Percentiles rank a stretch among this genome's conserved stretches.
Evolutionary conservation across 30 jellyfish, hydroid and myxozoan genomes (phyloP).

Genomic region (Chironex yamaguchii): DNA sequence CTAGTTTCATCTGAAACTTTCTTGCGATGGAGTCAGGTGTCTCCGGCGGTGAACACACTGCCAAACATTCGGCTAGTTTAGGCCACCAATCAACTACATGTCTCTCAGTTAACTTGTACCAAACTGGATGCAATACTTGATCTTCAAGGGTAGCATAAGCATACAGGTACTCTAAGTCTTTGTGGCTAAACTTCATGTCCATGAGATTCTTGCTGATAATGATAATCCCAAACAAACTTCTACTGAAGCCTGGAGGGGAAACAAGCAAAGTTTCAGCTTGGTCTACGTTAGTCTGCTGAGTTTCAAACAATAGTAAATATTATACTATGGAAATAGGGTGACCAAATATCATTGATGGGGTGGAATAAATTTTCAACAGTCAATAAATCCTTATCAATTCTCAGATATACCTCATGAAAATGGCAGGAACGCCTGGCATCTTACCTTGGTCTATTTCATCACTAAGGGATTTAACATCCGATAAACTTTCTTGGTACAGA

Average conservation of each 20-base stretch:
- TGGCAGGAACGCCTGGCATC: no score
- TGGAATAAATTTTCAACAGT: not conserved
- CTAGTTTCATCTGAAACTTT: slow-evolving; percentile 66
- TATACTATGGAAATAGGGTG: no score
- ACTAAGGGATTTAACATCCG: slow-evolving; percentile 22
- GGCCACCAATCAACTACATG: slow-evolving; percentile 51
- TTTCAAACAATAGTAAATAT: no score
- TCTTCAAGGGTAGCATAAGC: slow-evolving; percentile 28
- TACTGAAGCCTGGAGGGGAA: slow-evolving; percentile 39
- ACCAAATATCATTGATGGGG: not conserved
- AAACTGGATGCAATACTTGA: slow-evolving; percentile 56
- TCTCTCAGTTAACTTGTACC: slow-evolving; percentile 41
- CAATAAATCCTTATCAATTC: not conserved
- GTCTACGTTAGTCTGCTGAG: no score
- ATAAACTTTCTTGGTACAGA: slow-evolving; percentile 44
- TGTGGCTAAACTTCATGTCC: not conserved
- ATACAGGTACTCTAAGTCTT: slow-evolving; percentile 50
- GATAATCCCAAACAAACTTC: slow-evolving; percentile 55
- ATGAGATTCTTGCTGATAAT: slow-evolving; percentile 53
- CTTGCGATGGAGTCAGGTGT: slow-evolving; percentile 68
- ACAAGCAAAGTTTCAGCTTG: no score
- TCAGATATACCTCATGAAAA: no score
- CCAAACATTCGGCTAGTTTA: slow-evolving; percentile 35
- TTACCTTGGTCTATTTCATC: slow-evolving; percentile 33
- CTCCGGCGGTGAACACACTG: slow-evolving; percentile 68